Conservation (phyloP, 2,113 vertebrate species). For the Triplophysa rosa region DNA sequence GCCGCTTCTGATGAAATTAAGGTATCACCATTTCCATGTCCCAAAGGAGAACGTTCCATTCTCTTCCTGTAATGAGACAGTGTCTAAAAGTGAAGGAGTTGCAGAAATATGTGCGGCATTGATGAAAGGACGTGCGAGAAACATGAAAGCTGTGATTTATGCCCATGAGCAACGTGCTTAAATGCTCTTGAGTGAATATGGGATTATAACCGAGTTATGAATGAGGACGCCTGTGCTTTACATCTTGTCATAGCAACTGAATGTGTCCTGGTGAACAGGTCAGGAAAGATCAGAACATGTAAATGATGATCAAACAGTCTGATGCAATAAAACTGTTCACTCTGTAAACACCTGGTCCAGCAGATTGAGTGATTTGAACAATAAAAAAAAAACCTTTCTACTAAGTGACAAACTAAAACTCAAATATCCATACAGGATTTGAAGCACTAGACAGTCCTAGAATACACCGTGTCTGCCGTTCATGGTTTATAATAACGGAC, state of each 20-base stretch:
- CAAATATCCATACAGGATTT: too few species aligned
- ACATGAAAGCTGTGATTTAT: neutral
- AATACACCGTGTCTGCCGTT: too few species aligned
- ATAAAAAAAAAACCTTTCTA: too few species aligned
- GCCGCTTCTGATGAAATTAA: neutral
- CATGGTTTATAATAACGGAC: too few species aligned
- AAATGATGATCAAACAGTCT: too few species aligned
- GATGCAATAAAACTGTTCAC: too few species aligned
- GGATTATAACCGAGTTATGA: neutral
- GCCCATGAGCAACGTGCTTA: neutral
- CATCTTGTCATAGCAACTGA: too few species aligned
- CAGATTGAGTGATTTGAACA: too few species aligned
- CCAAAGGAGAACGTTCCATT: neutral
- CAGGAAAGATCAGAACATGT: neutral
- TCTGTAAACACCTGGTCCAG: too few species aligned
- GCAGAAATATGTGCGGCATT: neutral
- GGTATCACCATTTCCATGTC: conserved; percentile 6
- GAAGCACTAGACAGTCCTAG: too few species aligned
- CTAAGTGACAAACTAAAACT: too few species aligned
- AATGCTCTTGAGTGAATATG: neutral
- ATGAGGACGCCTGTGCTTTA: neutral
- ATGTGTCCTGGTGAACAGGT: too few species aligned
- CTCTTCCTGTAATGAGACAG: conserved; percentile 28
- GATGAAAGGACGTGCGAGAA: neutral
- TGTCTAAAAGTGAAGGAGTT: neutral